Evolutionary conservation across 2,888 invertebrate genomes (phyloP), one percentile per base, ranked within the genome.

Genomic region (Melipona beecheii): DNA sequence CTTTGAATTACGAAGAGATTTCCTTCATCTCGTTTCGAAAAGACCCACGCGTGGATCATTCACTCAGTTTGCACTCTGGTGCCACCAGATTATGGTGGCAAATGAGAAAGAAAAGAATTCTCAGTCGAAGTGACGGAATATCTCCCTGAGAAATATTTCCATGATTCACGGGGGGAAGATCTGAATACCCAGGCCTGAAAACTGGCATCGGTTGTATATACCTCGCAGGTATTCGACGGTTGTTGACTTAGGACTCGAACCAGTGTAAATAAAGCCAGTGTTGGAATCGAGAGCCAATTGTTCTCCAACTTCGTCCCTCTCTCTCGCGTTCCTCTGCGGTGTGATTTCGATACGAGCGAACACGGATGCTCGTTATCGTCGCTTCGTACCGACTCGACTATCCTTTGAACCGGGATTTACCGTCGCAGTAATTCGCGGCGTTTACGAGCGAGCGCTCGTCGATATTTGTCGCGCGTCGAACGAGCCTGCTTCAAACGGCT

Each of bases 231-330:
- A 87, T 71, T 72, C 72, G 75, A 84, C 11, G 9, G 9, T 78
- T 88, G 85, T 89, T 89, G 90, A 89, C 78, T 89, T 81, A 89
- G 88, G 83, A 58, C 71, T 65, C 72, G 74, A 78, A 56, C 66
- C 58, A 75, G 72, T 64, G 85, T 78, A 86, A 88, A 89, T 82
- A 85, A 62, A 79, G 60, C 50, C 75, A 64, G 21, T 54, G 36
- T 43, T 60, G 62, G 72, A 73, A 79, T 64, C 73, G 54, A 75
- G 54, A 60, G 24, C 54, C 52, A 50, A 60, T 50, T 69, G 31
- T 17, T 36, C 68, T 58, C 31, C 50, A 5, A 0, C 17, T 5
- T n/a, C 50, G 5, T 31, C 9, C 9, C 13, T 72, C 43, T 24
- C 9, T 56, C 54, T 24, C 58, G 36, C 68, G 24, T 13, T 19